These are phyloP conservation scores for Drosophila ironensis DNA, from an alignment of 1,140 invertebrate species.

Conservation along the genomic window DNA sequence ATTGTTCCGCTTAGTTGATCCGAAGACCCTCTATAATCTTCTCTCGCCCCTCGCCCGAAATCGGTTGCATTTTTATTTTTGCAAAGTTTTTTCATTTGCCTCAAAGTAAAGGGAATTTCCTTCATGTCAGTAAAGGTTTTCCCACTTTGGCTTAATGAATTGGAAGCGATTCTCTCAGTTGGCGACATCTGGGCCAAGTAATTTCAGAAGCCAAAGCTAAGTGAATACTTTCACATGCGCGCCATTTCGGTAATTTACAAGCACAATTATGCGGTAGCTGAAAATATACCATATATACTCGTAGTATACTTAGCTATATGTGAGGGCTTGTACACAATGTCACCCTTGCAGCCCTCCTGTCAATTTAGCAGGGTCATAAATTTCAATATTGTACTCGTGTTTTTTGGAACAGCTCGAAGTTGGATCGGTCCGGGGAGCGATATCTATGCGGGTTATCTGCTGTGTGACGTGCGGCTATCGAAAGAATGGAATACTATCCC, in stretches of 20 bases:
- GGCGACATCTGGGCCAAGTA: slow-evolving; percentile 38
- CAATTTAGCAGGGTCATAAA: slow-evolving; percentile 63
- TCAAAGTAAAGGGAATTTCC: slow-evolving; percentile 12
- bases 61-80: slow-evolving; percentile 34
- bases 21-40: slow-evolving; percentile 20
- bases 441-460: slow-evolving; percentile 76
- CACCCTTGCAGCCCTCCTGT: slow-evolving; percentile 25
- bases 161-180: slow-evolving; percentile 36
- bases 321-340: not conserved
- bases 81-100: slow-evolving; percentile 62
- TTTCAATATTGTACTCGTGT: slow-evolving; percentile 54
- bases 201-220: slow-evolving; percentile 15
- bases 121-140: slow-evolving; percentile 20
- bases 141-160: slow-evolving; percentile 54
- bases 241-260: slow-evolving; percentile 41
- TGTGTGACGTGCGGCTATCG: slow-evolving; percentile 54
- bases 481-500: slow-evolving; percentile 21
- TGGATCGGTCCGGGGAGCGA: slow-evolving; percentile 16
- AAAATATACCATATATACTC: slow-evolving; percentile 20
- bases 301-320: slow-evolving; percentile 1
- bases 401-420: slow-evolving; percentile 18
- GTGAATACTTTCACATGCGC: slow-evolving; percentile 1
- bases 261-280: slow-evolving; percentile 47
- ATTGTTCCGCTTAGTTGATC: slow-evolving; percentile 74
- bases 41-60: not conserved